A percentile compares a stretch with the other conserved stretches of the same genome.
Evolutionary conservation across 2,888 invertebrate genomes (phyloP).

Genomic region (Hanleya hanleyi): DNA sequence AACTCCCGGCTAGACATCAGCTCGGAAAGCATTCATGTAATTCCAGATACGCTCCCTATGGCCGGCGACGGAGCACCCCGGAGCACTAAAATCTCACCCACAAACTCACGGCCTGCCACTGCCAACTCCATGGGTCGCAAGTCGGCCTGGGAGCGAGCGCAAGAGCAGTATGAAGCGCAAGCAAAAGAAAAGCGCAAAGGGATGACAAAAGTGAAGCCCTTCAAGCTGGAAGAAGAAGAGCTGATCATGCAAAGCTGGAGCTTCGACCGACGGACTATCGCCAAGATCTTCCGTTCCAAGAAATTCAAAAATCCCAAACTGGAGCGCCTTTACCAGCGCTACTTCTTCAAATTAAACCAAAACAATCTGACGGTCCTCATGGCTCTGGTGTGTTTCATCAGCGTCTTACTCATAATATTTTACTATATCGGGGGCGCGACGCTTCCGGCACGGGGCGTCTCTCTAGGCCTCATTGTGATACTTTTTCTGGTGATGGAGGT

Average conservation of each 20-base stretch:
- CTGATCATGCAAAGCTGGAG: constrained; percentile 20
- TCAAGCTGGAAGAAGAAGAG: constrained; percentile 22
- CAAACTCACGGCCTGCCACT: constrained; percentile 13
- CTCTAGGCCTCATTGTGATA: constrained; percentile 75
- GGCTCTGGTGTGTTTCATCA: constrained; percentile 82
- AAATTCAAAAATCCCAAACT: constrained; percentile 86
- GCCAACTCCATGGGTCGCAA: constrained; percentile 35
- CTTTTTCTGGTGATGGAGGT: constrained; percentile 74
- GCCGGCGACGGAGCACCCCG: neutral
- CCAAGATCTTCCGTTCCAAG: constrained; percentile 54
- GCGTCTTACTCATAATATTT: constrained; percentile 77
- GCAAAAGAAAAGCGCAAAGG: constrained; percentile 31
- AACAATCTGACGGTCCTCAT: constrained; percentile 90
- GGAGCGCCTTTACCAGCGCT: constrained; percentile 94
- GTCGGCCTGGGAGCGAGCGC: constrained; percentile 65
- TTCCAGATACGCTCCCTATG: neutral
- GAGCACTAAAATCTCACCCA: constrained; percentile 35
- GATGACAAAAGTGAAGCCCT: constrained; percentile 28
- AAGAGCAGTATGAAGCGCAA: constrained; percentile 49
- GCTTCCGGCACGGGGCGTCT: constrained; percentile 73
- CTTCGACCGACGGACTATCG: neutral
- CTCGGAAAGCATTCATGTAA: neutral
- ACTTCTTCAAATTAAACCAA: constrained; percentile 95
- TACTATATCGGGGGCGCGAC: constrained; percentile 60
- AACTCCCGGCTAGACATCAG: neutral